Base-by-base conservation (phyloP, 2,888 invertebrate species). In the Nasonovia ribisnigri region DNA sequence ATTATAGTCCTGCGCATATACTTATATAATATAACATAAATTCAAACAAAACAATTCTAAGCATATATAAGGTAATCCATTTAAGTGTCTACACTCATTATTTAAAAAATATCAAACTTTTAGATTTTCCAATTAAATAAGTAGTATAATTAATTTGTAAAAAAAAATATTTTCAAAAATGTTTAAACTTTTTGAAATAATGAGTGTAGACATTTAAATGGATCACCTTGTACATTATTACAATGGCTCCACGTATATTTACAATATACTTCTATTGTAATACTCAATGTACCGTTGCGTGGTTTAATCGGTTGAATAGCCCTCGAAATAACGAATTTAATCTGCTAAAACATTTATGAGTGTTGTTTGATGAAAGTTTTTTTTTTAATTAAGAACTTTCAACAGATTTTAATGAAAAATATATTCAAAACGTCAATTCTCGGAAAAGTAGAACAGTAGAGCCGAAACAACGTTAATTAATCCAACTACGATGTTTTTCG, bases 341-440 rank as follows among this genome's bases (percentile, higher is more conserved):
- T 90, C 60, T 67, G 46, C 16, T 90, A n/a, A 60, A 77, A 11
- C 13, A 90, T 90, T 51, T 77, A 42, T 42, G 51, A 60, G 13
- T n/a, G 60, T 90, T 90, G 60, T 60, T 90, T 60, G 46, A 36
- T n/a, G 10, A n/a, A 90, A 46, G 16, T 90, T 60, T 89, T 46
- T 89, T 67, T 29, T 46, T 88, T 42, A 36, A 51, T 90, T 42
- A 42, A 90, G 24, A 77, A 77, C 90, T 90, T 90, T 90, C 26
- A 42, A 11, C 11, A 36, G 11, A 36, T 48, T 90, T 77, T 48
- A 77, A 90, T 77, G 36, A 90, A 48, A 89, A 88, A 29, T 86
- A 46, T 86, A 29, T 86, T 86, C 36, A 77, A 46, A 46, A 46
- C 46, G 86, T 29, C 46, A 86, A 84, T 86, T 86, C 43, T 36